Conservation (phyloP, 1,140 invertebrate genomes). For the Caenorhabditis latens region DNA sequence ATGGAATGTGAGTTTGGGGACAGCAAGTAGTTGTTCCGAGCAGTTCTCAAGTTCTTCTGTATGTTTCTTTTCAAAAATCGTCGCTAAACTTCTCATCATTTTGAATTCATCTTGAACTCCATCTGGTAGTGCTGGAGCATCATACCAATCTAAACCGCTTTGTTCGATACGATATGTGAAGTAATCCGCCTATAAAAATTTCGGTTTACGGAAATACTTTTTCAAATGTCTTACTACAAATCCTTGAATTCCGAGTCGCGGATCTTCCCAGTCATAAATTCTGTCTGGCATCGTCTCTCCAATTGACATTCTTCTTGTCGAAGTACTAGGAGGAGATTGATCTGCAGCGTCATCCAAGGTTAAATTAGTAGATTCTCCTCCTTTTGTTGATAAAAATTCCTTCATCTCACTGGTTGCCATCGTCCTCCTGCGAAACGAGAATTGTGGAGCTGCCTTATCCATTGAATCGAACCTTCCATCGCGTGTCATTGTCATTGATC, state of each 20-base stretch:
- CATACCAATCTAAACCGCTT: conserved; percentile 58
- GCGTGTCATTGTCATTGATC: conserved; percentile 49
- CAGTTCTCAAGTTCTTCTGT: conserved; percentile 10
- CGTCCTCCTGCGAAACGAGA: not conserved
- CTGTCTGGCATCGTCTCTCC: not conserved
- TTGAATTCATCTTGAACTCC: conserved; percentile 56
- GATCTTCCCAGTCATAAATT: conserved; percentile 62
- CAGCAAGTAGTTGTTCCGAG: conserved; percentile 45
- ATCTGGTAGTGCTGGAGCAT: conserved; percentile 47
- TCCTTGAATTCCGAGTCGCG: conserved; percentile 58
- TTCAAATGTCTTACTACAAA: conserved; percentile 59
- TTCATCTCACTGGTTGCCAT: conserved; percentile 22
- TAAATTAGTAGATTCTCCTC: not conserved
- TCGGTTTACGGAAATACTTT: not conserved
- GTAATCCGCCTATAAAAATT: conserved; percentile 60
- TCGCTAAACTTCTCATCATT: conserved; percentile 36
- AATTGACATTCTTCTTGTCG: conserved; percentile 10
- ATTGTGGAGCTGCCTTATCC: not conserved
- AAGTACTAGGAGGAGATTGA: not conserved
- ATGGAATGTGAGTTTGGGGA: conserved; percentile 28
- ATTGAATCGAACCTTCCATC: not conserved
- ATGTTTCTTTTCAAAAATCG: conserved; percentile 58
- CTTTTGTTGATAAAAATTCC: conserved; percentile 23
- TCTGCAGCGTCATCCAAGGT: not conserved
- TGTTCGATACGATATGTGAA: conserved; percentile 54